Conservation (phyloP, 2,888 invertebrate species). For the Willowsia nigromaculata region DNA sequence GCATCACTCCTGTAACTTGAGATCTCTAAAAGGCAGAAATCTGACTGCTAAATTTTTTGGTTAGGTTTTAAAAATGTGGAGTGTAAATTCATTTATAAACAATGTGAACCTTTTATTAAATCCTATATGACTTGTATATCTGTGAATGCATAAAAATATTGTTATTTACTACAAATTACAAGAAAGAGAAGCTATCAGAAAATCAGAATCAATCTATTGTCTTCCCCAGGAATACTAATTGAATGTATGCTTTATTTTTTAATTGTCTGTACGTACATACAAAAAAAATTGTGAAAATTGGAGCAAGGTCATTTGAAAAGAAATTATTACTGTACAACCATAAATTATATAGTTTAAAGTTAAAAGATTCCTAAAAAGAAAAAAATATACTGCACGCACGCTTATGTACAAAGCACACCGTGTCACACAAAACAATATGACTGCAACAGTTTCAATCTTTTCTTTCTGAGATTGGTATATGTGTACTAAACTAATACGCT, state of each 20-base stretch:
- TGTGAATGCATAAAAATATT: neutral
- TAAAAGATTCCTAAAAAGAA: neutral
- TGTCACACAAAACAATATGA: conserved; percentile 25
- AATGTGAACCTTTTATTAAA: no score
- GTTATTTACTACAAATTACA: neutral
- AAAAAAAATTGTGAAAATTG: neutral
- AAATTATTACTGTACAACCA: conserved; percentile 23
- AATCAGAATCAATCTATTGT: conserved; percentile 43
- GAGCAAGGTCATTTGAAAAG: neutral
- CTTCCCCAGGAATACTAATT: conserved; percentile 34
- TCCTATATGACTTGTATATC: no score
- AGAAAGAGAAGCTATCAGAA: neutral
- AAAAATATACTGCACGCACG: conserved; percentile 10
- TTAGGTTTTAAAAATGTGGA: no score
- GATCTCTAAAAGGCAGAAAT: no score
- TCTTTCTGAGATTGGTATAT: neutral
- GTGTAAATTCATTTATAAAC: no score
- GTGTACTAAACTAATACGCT: no score
- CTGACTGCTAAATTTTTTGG: no score
- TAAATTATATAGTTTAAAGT: neutral
- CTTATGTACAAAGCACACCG: conserved; percentile 28
- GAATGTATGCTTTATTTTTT: conserved; percentile 1
- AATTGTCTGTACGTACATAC: neutral
- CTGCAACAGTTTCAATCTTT: neutral
- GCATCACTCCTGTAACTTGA: no score